Conservation (phyloP, 1,140 invertebrate species). For the Macrostomum lignano region DNA sequence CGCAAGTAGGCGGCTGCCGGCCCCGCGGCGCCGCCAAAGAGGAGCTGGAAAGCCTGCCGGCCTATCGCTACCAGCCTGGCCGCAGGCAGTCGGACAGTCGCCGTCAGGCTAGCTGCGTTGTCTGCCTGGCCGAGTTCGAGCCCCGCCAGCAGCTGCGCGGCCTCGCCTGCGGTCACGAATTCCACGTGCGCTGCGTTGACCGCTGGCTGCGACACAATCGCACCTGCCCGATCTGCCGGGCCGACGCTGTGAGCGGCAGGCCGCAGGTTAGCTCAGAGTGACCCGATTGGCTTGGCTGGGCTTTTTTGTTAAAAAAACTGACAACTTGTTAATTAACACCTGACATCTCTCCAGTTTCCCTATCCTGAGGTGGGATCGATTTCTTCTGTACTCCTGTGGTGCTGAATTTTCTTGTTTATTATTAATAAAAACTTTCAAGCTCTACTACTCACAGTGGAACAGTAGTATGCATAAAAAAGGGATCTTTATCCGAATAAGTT, state of each 20-base stretch:
- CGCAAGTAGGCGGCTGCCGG: background rate
- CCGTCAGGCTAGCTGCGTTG: background rate
- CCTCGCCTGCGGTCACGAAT: constrained; percentile 69
- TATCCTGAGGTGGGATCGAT: too few species aligned
- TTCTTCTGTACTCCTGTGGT: too few species aligned
- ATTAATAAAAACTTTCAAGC: too few species aligned
- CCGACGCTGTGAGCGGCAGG: constrained; percentile 48
- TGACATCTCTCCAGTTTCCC: too few species aligned
- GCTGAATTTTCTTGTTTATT: too few species aligned
- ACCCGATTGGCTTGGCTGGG: too few species aligned
- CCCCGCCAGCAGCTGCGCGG: constrained; percentile 35
- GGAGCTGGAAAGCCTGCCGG: background rate
- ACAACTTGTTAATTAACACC: too few species aligned
- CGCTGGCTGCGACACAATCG: constrained; percentile 87
- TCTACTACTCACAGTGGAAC: too few species aligned
- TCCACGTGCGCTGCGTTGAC: constrained; percentile 78
- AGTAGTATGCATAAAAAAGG: too few species aligned
- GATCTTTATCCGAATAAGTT: too few species aligned
- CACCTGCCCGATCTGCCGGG: constrained; percentile 74
- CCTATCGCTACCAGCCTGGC: background rate
- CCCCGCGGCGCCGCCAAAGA: background rate
- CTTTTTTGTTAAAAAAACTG: too few species aligned
- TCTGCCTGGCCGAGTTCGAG: constrained; percentile 4
- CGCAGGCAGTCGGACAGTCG: background rate
- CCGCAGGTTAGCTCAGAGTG: too few species aligned